Percentiles rank a stretch among this genome's conserved stretches.
Evolutionary conservation across 2,797 vertebrate genomes (phyloP).

Genomic region (Coregonus ussuriensis): DNA sequence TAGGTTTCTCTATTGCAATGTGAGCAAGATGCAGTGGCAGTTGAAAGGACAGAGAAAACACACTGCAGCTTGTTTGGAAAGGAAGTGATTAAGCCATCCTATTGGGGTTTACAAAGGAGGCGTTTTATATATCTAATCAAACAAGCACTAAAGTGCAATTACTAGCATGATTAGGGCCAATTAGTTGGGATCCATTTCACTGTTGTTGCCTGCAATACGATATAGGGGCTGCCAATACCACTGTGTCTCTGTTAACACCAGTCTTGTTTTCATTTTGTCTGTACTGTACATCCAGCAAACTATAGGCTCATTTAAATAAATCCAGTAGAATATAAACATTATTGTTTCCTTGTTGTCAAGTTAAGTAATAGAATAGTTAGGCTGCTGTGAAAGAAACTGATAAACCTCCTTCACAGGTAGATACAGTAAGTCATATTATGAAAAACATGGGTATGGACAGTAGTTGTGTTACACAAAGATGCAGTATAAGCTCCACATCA

Average conservation of each 20-base stretch:
- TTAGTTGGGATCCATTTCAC: neutral
- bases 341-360: neutral
- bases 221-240: neutral
- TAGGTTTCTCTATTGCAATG: neutral
- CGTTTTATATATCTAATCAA: neutral
- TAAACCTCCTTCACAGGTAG: neutral
- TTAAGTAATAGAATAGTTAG: neutral
- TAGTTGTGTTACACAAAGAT: neutral
- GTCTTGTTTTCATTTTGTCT: neutral
- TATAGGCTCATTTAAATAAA: neutral
- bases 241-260: neutral
- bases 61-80: neutral
- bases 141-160: neutral
- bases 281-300: neutral
- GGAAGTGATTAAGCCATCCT: neutral
- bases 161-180: neutral
- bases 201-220: neutral
- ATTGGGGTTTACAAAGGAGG: neutral
- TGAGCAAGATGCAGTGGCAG: neutral
- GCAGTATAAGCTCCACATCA: neutral
- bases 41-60: neutral
- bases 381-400: neutral
- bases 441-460: neutral
- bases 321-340: neutral
- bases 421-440: neutral